phyloP scores from a whole-genome alignment of 2,797 vertebrate genomes.

The Yasuhikotakia modesta region DNA sequence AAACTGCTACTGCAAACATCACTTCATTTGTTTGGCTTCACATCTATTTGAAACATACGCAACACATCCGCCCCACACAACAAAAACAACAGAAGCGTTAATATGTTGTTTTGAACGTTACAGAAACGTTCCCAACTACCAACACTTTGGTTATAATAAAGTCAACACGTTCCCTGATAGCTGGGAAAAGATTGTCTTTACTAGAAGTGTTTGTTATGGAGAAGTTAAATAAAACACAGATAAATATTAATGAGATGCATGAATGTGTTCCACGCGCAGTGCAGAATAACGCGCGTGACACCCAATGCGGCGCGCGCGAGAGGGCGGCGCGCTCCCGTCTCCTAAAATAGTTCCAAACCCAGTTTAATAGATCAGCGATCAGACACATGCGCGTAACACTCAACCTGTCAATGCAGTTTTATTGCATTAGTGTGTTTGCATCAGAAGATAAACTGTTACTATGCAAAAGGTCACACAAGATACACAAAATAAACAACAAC shows the following conservation, averaged over 20 bases:
- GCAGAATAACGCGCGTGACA: constrained; percentile 50
- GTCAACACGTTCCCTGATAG: no score
- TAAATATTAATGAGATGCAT: not conserved
- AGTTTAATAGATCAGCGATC: constrained; percentile 17
- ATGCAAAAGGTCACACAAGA: not conserved
- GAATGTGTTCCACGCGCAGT: not conserved
- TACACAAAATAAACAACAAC: not conserved
- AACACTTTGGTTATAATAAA: no score
- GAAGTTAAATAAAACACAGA: not conserved
- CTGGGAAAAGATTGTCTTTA: no score
- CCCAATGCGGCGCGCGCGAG: constrained; percentile 61
- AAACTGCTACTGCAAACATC: not conserved
- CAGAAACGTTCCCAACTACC: no score
- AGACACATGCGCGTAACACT: not conserved
- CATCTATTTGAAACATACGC: no score
- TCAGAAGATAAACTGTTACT: not conserved
- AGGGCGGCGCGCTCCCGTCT: constrained; percentile 44
- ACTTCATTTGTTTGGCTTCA: no score
- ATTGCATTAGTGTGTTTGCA: not conserved
- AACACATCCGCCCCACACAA: no score
- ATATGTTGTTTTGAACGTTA: no score
- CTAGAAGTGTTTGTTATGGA: no score
- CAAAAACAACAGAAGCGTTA: no score
- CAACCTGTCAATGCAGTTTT: not conserved
- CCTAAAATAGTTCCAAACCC: constrained; percentile 70